Conservation (phyloP, 1,140 invertebrate genomes). For the Batillaria attramentaria region DNA sequence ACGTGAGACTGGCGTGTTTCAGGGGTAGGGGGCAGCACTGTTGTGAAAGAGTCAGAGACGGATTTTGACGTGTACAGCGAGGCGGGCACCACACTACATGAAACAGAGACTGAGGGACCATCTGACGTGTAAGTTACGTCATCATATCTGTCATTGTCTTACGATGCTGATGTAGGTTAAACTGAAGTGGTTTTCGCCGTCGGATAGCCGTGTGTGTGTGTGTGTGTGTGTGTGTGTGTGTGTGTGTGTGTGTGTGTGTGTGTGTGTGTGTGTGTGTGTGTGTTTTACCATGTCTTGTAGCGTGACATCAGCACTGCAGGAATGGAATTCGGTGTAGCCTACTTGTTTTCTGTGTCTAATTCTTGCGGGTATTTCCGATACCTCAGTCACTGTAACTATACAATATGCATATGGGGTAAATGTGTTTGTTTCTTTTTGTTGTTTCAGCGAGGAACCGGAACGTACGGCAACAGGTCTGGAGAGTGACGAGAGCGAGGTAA, state of each 20-base stretch:
- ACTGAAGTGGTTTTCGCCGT: too few species aligned
- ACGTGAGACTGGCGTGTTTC: background rate
- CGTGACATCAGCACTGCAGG: background rate
- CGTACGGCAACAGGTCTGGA: background rate
- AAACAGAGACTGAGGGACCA: constrained; percentile 1
- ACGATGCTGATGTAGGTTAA: background rate
- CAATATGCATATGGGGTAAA: too few species aligned
- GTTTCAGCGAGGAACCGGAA: background rate
- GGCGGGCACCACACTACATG: background rate
- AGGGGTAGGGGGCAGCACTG: background rate
- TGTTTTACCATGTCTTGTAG: background rate
- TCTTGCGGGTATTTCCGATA: too few species aligned
- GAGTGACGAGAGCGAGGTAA: constrained; percentile 23
- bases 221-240: constrained; percentile 26
- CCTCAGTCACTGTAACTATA: too few species aligned
- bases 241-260: constrained; percentile 4
- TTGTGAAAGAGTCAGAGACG: background rate
- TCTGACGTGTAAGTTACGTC: constrained; percentile 5
- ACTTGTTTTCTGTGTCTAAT: too few species aligned
- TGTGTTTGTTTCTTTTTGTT: too few species aligned
- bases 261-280: background rate
- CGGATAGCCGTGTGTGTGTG: background rate
- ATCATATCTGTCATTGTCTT: background rate
- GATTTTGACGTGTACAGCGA: constrained; percentile 1
- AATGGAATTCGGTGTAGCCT: background rate